Percentiles rank a stretch among this genome's conserved stretches.
phyloP scores from a whole-genome alignment of 2,797 vertebrate genomes.

The Chaenodraco wilsoni region DNA sequence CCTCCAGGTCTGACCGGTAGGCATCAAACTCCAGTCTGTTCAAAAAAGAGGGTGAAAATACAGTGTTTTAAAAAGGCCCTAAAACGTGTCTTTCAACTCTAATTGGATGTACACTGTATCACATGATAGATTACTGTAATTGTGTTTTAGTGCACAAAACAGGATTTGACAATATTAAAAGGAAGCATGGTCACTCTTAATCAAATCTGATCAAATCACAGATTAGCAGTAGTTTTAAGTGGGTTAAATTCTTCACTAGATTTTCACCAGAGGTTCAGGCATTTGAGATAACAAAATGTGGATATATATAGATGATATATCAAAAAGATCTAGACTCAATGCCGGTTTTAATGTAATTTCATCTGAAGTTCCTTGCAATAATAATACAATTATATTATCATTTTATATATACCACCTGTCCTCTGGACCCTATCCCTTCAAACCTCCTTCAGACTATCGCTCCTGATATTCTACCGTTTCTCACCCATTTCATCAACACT shows the following conservation, averaged over 20 bases:
- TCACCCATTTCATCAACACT: too few relatives aligned
- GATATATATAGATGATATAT: not conserved
- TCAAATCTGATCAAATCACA: not conserved
- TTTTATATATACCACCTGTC: too few relatives aligned
- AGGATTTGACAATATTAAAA: not conserved
- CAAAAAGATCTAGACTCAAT: not conserved
- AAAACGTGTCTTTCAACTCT: not conserved
- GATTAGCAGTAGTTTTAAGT: not conserved
- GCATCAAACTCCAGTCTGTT: constrained; percentile 94
- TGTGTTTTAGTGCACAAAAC: not conserved
- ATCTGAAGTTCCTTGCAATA: not conserved
- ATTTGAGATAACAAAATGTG: not conserved
- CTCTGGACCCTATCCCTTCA: too few relatives aligned
- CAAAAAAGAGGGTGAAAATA: not conserved
- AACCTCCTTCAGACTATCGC: too few relatives aligned
- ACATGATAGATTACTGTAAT: not conserved
- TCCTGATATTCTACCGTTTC: too few relatives aligned
- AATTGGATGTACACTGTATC: not conserved
- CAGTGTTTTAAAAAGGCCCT: not conserved
- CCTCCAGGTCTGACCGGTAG: constrained; percentile 95
- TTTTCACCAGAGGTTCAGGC: too few relatives aligned
- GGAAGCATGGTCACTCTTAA: not conserved
- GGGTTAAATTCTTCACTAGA: too few relatives aligned
- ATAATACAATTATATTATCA: not conserved
- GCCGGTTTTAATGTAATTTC: not conserved